Evolutionary conservation across 35 echinoderm and acorn worm genomes (phyloP).

Genomic region (Ophiothrix spiculata): DNA sequence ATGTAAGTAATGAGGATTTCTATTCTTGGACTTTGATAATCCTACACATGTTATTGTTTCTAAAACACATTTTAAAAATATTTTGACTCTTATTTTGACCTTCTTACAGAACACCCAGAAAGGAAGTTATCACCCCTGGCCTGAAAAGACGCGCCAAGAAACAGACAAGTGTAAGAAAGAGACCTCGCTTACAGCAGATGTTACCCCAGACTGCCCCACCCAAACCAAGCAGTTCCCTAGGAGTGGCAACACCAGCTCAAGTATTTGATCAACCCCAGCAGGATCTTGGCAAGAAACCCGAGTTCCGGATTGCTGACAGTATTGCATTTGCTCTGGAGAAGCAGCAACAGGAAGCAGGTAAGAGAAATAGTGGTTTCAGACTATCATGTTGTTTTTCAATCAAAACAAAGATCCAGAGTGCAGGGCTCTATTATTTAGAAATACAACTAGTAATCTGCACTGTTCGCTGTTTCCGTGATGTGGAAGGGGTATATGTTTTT

Average conservation of each 20-base stretch:
- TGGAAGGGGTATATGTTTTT: neutral
- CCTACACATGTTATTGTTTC: too few species aligned
- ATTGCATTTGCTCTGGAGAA: slow-evolving; percentile 57
- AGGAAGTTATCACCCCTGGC: neutral
- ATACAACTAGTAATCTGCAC: neutral
- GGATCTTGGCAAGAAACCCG: slow-evolving; percentile 53
- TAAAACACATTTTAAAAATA: too few species aligned
- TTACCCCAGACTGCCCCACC: slow-evolving; percentile 3
- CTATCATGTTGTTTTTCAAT: too few species aligned
- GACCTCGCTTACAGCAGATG: slow-evolving; percentile 42
- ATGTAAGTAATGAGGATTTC: too few species aligned
- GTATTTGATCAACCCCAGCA: slow-evolving; percentile 69
- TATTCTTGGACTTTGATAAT: too few species aligned
- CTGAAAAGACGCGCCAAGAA: slow-evolving; percentile 60
- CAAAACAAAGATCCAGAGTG: neutral
- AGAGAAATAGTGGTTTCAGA: too few species aligned
- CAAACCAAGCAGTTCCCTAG: neutral
- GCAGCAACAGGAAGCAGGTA: neutral
- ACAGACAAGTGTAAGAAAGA: neutral
- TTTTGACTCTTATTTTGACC: too few species aligned
- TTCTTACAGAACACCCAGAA: neutral
- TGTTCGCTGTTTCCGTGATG: neutral
- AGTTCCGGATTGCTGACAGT: slow-evolving; percentile 70
- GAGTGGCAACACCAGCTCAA: slow-evolving; percentile 23
- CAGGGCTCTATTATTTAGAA: too few species aligned